Evolutionary conservation across 2,888 invertebrate genomes (phyloP).

Genomic region (Drosophila suboccidentalis): DNA sequence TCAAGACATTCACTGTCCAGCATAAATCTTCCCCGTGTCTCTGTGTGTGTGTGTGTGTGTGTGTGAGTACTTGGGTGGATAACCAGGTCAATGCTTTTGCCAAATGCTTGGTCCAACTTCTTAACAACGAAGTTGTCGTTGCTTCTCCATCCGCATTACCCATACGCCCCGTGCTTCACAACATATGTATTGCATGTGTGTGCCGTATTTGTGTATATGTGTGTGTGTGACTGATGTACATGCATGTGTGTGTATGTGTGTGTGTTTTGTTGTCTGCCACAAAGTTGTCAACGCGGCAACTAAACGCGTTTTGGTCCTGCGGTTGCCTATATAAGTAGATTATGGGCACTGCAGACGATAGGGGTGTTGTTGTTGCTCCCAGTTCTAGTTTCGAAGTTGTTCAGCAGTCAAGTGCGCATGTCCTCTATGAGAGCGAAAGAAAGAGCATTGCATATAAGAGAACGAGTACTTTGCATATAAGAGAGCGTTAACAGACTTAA

Average conservation of each 20-base stretch:
- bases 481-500: conserved; percentile 19
- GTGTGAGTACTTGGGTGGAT: conserved; percentile 32
- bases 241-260: conserved; percentile 16
- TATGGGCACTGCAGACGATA: conserved; percentile 30
- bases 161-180: conserved; percentile 35
- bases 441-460: conserved; percentile 9
- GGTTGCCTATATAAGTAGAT: conserved; percentile 64
- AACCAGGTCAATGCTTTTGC: conserved; percentile 76
- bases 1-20: conserved; percentile 40
- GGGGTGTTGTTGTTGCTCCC: conserved; percentile 27
- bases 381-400: conserved; percentile 48
- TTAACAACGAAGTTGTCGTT: conserved; percentile 40
- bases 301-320: conserved; percentile 66
- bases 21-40: conserved; percentile 53
- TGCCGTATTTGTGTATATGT: conserved; percentile 12
- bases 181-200: conserved; percentile 37
- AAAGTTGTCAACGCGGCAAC: conserved; percentile 72
- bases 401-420: conserved; percentile 38
- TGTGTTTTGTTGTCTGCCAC: conserved; percentile 55
- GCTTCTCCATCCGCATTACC: conserved; percentile 37
- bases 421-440: conserved; percentile 13
- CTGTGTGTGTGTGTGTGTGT: conserved; percentile 1
- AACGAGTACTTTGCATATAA: conserved; percentile 36
- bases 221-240: conserved; percentile 6
- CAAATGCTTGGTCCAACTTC: conserved; percentile 49